phyloP scores from a whole-genome alignment of 2,113 vertebrate species.

The Marmota flaviventris region DNA sequence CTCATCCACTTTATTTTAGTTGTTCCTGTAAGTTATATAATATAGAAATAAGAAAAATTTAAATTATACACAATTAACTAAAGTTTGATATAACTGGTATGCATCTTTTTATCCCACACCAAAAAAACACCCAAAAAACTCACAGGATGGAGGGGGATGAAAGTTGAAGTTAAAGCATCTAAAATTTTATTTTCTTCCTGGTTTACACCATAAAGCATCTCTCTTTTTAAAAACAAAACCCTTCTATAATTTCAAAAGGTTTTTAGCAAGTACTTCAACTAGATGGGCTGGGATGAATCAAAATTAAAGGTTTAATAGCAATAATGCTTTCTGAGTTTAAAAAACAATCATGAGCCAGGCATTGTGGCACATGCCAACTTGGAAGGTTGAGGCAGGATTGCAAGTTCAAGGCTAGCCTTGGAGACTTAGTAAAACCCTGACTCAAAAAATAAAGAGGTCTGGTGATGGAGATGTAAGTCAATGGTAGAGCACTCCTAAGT shows the following conservation, averaged over 20 bases:
- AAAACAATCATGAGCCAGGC: background rate
- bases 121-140: background rate
- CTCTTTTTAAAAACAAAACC: slow-evolving; percentile 3
- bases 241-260: background rate
- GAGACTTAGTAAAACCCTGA: no score
- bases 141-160: background rate
- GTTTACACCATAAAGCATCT: background rate
- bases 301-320: slow-evolving; percentile 13
- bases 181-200: background rate
- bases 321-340: background rate
- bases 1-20: slow-evolving; percentile 45
- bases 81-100: background rate
- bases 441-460: no score
- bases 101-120: background rate
- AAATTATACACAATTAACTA: slow-evolving; percentile 29
- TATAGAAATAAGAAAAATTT: background rate
- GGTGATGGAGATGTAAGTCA: no score
- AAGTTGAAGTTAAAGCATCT: background rate
- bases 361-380: no score
- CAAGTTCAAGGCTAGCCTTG: no score
- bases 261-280: slow-evolving; percentile 2
- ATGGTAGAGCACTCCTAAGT: no score
- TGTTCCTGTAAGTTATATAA: background rate
- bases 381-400: no score
- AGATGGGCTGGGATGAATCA: background rate